Percentiles rank a stretch among this genome's conserved stretches.
Evolutionary conservation across 2,113 vertebrate genomes (phyloP).

Genomic region (Crotophaga sulcirostris): DNA sequence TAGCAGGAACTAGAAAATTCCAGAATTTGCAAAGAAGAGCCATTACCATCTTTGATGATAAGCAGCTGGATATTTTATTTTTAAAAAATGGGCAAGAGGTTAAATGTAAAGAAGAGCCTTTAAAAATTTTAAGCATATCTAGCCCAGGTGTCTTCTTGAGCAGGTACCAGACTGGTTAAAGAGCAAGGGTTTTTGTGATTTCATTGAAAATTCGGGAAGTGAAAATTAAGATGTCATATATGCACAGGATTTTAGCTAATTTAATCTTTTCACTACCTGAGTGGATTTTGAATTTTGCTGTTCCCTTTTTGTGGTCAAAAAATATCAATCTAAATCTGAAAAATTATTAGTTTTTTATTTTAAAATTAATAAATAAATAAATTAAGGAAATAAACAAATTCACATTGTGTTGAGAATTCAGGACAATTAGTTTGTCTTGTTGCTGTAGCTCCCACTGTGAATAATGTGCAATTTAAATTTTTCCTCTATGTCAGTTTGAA

Average conservation of each 20-base stretch:
- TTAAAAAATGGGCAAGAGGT: not conserved
- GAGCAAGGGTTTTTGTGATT: not conserved
- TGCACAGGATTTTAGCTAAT: not conserved
- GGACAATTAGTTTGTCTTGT: not conserved
- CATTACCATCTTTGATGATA: not conserved
- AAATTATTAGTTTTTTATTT: not conserved
- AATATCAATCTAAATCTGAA: not conserved
- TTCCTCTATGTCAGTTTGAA: not conserved
- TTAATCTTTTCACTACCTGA: not conserved
- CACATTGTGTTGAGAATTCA: not conserved
- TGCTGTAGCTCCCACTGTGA: not conserved
- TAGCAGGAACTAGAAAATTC: slow-evolving; percentile 12
- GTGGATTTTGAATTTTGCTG: not conserved
- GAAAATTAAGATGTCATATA: not conserved
- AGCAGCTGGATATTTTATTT: not conserved
- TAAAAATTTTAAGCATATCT: not conserved
- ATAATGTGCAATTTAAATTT: not conserved
- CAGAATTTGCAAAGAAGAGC: not conserved
- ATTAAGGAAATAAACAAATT: not conserved
- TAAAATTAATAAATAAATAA: not conserved
- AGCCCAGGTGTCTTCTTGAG: not conserved
- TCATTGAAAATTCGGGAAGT: not conserved
- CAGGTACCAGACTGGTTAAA: not conserved
- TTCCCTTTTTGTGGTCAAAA: not conserved
- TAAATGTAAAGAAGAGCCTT: not conserved